Conservation (phyloP, 2,797 vertebrate genomes). For the Euthynnus affinis region DNA sequence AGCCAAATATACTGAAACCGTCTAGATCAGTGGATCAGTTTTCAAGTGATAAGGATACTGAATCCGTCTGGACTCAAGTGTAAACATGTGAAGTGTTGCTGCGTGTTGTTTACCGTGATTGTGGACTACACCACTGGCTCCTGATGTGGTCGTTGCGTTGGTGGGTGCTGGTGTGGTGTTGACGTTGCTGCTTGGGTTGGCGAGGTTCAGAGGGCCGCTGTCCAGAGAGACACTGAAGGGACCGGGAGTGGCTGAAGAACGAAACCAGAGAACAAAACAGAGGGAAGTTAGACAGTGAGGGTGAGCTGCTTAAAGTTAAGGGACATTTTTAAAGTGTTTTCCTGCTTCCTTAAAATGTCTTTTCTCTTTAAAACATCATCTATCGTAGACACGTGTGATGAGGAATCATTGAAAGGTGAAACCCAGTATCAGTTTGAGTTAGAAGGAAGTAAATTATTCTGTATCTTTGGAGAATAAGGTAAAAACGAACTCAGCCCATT, state of each 20-base stretch:
- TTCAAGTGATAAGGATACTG: not conserved
- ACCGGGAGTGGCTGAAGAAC: accelerated
- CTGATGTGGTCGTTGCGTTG: not conserved
- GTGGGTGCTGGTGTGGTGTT: accelerated
- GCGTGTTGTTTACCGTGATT: conserved; percentile 42
- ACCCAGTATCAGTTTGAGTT: not conserved
- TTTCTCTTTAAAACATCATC: no score
- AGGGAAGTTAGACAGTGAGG: not conserved
- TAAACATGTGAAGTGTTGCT: not conserved
- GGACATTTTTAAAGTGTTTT: not conserved
- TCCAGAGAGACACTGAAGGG: accelerated
- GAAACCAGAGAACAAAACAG: not conserved
- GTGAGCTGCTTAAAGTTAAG: not conserved
- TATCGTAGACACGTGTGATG: no score
- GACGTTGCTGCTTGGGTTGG: accelerated
- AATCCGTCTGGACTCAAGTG: not conserved
- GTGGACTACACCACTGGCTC: not conserved
- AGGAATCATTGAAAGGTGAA: no score
- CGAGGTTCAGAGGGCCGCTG: accelerated
- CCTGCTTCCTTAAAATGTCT: no score
- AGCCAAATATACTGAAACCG: not conserved
- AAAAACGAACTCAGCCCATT: no score
- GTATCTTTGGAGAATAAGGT: not conserved
- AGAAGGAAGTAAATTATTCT: not conserved
- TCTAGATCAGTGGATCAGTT: not conserved